Evolutionary conservation across 37 sponge, comb jelly and placozoan species (phyloP), one percentile per base, ranked within the genome.

Genomic region (Cliona cf. orientalis): DNA sequence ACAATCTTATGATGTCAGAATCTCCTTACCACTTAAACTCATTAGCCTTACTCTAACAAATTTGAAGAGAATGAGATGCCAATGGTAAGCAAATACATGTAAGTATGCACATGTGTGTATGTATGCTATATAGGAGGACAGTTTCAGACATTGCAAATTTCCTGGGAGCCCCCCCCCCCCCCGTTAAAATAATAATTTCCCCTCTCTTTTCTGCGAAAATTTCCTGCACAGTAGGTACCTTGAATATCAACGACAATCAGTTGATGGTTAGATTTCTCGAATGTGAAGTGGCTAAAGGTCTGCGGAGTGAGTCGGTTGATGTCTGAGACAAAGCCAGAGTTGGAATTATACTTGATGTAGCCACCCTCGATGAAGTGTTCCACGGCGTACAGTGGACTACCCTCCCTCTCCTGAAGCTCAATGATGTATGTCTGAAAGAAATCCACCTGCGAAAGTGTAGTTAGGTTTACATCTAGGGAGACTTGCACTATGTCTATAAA

Each of bases 281-380:
- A 96, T 19, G 97, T 96, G 75, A 96, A 96, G 81, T 96, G 97
- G 35, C 93, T 93, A 80, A 96, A 96, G 46, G 97, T 89, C 69
- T 92, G 96, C 22, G 97, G 97, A 66, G 97, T 96, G 62, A 86
- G 80, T 29, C 97, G 62, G 40, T 84, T 79, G 57, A 87, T 42
- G 56, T 83, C 80, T 26, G 89, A 86, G 23, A 96, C 93, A 80
- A 82, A 96, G 29, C 97, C 97, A 3, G 88, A 85, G 81, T 96
- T 96, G 6, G 97, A 96, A 72, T 96, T 96, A 71, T 96, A 96
- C 75, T 96, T 96, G 31, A 96, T 84, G 70, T 96, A 96, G 29
- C 87, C 77, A 3, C 97, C 97, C 32, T 96, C 97, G 38, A 96
- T 90, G 71, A 92, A 75, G 58, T 88, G 90, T 66, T 96, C 97